Base-by-base conservation (phyloP, 2,888 invertebrate genomes). In the Blomia tropicalis region DNA sequence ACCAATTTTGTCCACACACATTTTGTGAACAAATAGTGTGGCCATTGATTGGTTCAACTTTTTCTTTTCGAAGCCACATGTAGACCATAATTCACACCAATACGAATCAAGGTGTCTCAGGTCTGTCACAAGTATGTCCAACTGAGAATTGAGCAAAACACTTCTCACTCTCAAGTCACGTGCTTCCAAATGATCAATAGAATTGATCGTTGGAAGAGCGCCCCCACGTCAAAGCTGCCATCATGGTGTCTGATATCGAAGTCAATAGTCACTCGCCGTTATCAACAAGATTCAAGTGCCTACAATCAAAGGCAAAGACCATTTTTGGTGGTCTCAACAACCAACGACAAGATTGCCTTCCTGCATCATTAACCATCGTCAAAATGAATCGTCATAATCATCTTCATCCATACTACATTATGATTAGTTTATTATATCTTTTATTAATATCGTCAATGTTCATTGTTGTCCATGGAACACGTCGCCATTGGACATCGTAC, bases 401-500 rank as follows among this genome's bases (percentile, higher is more conserved):
- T n/a, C n/a, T n/a, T n/a, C n/a, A n/a, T n/a, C n/a, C n/a, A n/a
- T 36, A 11, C 7, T 36, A 11, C 17, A 11, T 36, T 36, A 36
- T 17, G 7, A 36, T 36, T 36, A 11, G 7, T 36, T 36, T 36
- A 36, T 36, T 36, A 36, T 36, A 36, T 17, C 36, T 36, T 36
- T 36, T 47, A 7, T n/a, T 14, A 7, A 11, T 47, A 25, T 22
- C 51, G 14, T 47, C 51, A n/a, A n/a, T n/a, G n/a, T n/a, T n/a
- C n/a, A n/a, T n/a, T n/a, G n/a, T n/a, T 22, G 51, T 47, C 23
- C 23, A 47, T n/a, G 51, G 7, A 22, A 11, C 51, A 25, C 51
- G 51, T 7, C 51, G 51, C 14, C 51, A 47, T 27, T 47, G 51
- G 51, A 47, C 51, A 14, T 47, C 51, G 22, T 47, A 47, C 51